Evolutionary conservation across 2,797 vertebrate species (phyloP), one percentile per base, ranked within the genome.

Genomic region (Mallotus villosus): DNA sequence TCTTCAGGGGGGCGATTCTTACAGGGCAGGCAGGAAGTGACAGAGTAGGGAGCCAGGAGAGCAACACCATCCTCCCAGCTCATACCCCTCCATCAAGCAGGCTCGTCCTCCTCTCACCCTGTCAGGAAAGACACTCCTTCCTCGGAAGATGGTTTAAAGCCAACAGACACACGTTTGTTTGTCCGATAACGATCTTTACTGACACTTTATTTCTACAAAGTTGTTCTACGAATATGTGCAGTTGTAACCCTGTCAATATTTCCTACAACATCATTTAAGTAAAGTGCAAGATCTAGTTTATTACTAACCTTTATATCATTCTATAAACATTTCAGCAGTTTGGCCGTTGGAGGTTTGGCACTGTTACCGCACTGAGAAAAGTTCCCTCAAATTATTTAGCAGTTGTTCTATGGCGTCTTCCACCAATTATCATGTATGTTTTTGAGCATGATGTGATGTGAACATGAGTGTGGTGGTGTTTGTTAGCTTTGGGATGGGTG

Each of bases 381-480:
- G 12, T 46, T 46, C 9, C 2, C 12, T 46, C 41, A 14, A 46
- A 46, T 14, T 46, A 12, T 2, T 46, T 46, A 0, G 32, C 32
- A 34, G 32, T 34, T 34, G 32, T 34, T 34, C 32, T 34, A 34
- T 34, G 6, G 32, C 7, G 32, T 34, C 49, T 51, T 16, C 49
- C 49, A 51, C 49, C 49, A 14, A 51, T 51, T 34, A 34, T 6
- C 32, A 7, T 34, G 32, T 27, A 19, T 67, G 24, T 67, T 2
- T 21, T n/a, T 65, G 16, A 21, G 7, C 32, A 34, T 63, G 22
- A 16, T 14, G 59, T 8, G 37, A n/a, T 7, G 29, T 1, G 19
- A 17, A 62, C 66, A 29, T 32, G 65, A 16, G 12, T 46, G 21
- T 59, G 34, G 51, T 46, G 59, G 17, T 78, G 74, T 73, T 74